Base-by-base conservation (phyloP, 2,113 vertebrate species). In the Hipposideros armiger region DNA sequence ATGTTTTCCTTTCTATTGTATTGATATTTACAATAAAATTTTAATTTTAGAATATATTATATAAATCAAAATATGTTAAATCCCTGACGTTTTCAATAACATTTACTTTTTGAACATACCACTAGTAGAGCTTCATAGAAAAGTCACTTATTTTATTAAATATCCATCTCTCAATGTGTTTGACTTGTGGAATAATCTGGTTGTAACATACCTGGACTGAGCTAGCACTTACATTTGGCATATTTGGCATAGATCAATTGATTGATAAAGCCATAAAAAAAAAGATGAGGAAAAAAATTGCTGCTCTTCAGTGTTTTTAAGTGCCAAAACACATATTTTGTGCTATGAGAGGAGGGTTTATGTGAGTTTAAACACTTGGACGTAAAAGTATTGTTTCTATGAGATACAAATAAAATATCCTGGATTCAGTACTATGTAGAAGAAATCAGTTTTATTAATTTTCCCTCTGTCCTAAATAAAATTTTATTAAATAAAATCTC, bases 401-500 rank as follows among this genome's bases (percentile, higher is more conserved):
- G 36, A 78, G 8, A 42, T n/a, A 62, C 64, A 94, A 28, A 52
- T 30, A 72, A 95, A 64, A 83, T 40, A 11, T 58, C 40, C 56
- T 56, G 54, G 20, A 45, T 58, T 92, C 9, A 26, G 42, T 70
- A 62, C 4, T 24, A 9, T 7, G 3, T 72, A 80, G 42, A 56
- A 88, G 9, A 47, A 81, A 64, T 0, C 1, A 77, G 11, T 42
- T 91, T 84, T 85, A 64, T 47, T 74, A 22, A 58, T 72, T 77
- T n/a, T 11, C 42, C 26, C 16, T 77, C 62, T 85, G 2, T 14
- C 36, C 8, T 54, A 84, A 45, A 85, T 66, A 50, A 62, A n/a
- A 76, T 45, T 87, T 76, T 50, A 69, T 42, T 81, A 70, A 96
- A 47, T 58, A 72, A 94, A 94, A 84, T 58, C 8, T 70, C 15